Conservation (phyloP, 2,797 vertebrate species). For the Eutrigla gurnardus region DNA sequence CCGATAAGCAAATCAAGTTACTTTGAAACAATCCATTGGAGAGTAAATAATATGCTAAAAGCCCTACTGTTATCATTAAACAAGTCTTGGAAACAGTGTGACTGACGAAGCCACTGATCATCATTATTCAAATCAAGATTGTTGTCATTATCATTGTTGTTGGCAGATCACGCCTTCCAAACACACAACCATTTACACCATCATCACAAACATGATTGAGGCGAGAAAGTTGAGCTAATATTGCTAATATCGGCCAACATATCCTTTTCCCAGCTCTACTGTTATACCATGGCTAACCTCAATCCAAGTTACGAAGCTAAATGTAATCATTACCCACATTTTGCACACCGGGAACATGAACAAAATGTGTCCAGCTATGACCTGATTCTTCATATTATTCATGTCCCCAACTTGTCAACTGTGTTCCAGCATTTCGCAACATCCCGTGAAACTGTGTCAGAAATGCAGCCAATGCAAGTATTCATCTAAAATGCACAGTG, state of each 20-base stretch:
- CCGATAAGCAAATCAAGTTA: background rate
- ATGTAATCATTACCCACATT: background rate
- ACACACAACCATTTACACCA: conserved; percentile 10
- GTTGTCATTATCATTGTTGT: conserved; percentile 19
- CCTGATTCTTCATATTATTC: conserved; percentile 4
- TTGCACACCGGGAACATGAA: background rate
- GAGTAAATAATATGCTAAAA: background rate
- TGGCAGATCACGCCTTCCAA: conserved; percentile 6
- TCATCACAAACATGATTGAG: conserved; percentile 19
- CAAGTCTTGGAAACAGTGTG: background rate
- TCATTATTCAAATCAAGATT: conserved; percentile 19
- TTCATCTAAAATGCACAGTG: conserved; percentile 52
- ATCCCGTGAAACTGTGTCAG: conserved; percentile 14
- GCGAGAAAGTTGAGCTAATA: background rate
- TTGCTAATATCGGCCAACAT: background rate
- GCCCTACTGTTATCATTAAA: background rate
- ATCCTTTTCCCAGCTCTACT: background rate
- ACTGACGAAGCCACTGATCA: conserved; percentile 6
- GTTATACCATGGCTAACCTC: background rate
- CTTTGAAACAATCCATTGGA: background rate
- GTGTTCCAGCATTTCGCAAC: conserved; percentile 25
- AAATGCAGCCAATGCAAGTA: conserved; percentile 54
- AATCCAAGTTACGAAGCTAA: background rate
- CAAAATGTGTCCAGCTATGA: background rate
- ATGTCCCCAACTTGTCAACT: conserved; percentile 13